phyloP scores from a whole-genome alignment of 2,888 invertebrate species.

The Ormyrus nitidulus region DNA sequence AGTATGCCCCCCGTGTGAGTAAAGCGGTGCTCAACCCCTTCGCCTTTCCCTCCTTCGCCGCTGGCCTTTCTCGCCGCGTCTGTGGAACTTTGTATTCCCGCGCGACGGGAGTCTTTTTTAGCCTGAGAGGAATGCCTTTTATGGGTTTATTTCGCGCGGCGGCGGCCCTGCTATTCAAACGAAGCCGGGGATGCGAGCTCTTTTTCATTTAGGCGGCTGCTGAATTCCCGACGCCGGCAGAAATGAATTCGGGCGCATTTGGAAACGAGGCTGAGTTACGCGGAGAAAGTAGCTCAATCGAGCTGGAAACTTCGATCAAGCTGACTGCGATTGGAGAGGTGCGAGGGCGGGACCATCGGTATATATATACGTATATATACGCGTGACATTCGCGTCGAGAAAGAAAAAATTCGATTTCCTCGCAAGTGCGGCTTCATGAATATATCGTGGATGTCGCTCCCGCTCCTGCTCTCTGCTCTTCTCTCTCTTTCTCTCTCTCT shows the following conservation, averaged over 20 bases:
- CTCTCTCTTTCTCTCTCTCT: neutral
- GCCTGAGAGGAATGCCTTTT: slow-evolving; percentile 13
- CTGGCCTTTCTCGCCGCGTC: neutral
- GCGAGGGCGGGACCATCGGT: neutral
- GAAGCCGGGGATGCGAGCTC: neutral
- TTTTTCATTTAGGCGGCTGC: slow-evolving; percentile 40
- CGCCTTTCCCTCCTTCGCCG: neutral
- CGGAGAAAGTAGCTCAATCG: slow-evolving; percentile 36
- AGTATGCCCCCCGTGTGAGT: neutral
- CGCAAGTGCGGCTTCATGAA: slow-evolving; percentile 37
- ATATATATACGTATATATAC: neutral
- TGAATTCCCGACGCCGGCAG: slow-evolving; percentile 12
- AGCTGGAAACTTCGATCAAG: slow-evolving; percentile 48
- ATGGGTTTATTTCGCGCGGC: neutral
- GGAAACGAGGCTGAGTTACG: slow-evolving; percentile 30
- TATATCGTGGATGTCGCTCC: slow-evolving; percentile 42
- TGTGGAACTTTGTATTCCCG: neutral
- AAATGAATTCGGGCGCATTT: slow-evolving; percentile 36
- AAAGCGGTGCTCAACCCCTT: slow-evolving; percentile 27
- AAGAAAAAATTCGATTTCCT: slow-evolving; percentile 35
- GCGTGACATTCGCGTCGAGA: neutral
- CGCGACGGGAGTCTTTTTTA: slow-evolving; percentile 1
- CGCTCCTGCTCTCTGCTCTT: slow-evolving; percentile 18
- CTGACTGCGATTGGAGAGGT: slow-evolving; percentile 5
- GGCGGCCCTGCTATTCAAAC: neutral